Percentiles rank a stretch among this genome's conserved stretches.
Conservation (phyloP, 2,113 vertebrate genomes). For the Notarius lentiginosus region DNA sequence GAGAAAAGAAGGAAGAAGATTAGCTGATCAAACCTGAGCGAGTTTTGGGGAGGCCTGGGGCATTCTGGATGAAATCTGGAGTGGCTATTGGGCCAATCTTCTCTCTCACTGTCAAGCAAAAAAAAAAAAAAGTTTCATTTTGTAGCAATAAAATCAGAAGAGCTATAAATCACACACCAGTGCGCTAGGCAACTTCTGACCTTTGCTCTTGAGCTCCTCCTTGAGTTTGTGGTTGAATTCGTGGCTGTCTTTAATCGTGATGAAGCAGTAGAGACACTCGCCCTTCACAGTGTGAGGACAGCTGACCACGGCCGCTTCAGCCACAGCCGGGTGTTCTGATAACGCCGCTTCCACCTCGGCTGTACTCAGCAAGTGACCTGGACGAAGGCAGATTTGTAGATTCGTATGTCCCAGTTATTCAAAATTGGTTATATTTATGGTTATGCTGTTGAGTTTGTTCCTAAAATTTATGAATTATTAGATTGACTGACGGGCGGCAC, state of each 20-base stretch:
- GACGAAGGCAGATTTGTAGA: not conserved
- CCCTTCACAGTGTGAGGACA: constrained; percentile 77
- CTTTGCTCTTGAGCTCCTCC: constrained; percentile 74
- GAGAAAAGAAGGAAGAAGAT: not conserved
- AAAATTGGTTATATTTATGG: not conserved
- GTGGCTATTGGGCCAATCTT: constrained; percentile 82
- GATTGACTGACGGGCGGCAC: too few species aligned
- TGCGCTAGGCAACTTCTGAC: constrained; percentile 55
- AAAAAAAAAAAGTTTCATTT: not conserved
- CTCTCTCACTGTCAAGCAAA: constrained; percentile 70
- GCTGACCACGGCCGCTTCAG: constrained; percentile 76
- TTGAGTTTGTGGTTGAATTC: constrained; percentile 69
- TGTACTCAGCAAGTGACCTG: constrained; percentile 80
- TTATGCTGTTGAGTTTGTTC: not conserved
- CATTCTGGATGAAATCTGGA: constrained; percentile 81
- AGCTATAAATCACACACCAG: not conserved
- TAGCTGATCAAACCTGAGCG: constrained; percentile 72
- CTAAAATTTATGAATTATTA: not conserved
- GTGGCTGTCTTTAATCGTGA: constrained; percentile 70
- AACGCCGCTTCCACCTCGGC: constrained; percentile 77
- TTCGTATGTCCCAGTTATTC: not conserved
- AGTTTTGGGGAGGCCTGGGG: constrained; percentile 78
- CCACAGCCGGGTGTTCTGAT: constrained; percentile 70
- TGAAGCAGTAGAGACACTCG: constrained; percentile 81
- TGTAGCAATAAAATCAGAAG: not conserved